phyloP scores from a whole-genome alignment of 2,888 invertebrate genomes.

The Cantharis lateralis region DNA sequence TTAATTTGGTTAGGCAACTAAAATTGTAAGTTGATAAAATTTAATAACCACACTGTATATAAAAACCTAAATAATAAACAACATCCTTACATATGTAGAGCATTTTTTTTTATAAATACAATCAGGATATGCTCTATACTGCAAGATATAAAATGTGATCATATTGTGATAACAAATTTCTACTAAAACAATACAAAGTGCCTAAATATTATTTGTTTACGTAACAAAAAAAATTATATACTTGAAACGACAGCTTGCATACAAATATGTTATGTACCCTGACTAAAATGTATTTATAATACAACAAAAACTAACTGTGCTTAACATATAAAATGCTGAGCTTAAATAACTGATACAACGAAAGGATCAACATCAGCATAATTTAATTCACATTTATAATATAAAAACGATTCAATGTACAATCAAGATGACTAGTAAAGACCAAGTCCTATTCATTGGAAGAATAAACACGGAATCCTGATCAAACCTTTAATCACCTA shows the following conservation, averaged over 20 bases:
- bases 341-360: slow-evolving; percentile 5
- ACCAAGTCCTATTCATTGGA: slow-evolving; percentile 46
- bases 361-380: slow-evolving; percentile 16
- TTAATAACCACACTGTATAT: slow-evolving; percentile 11
- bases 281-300: slow-evolving; percentile 40
- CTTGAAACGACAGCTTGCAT: slow-evolving; percentile 28
- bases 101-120: slow-evolving; percentile 30
- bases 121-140: slow-evolving; percentile 29
- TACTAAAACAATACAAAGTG: slow-evolving; percentile 12
- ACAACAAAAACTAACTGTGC: slow-evolving; percentile 40
- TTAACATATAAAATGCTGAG: slow-evolving; percentile 33
- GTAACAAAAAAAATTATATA: slow-evolving; percentile 20
- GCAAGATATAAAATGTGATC: slow-evolving; percentile 22
- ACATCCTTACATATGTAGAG: slow-evolving; percentile 34
- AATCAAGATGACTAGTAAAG: slow-evolving; percentile 56
- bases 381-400: slow-evolving; percentile 35
- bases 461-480: slow-evolving; percentile 39
- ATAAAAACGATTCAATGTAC: slow-evolving; percentile 54
- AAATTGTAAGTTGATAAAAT: neutral
- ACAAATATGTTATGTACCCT: slow-evolving; percentile 32
- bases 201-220: slow-evolving; percentile 8
- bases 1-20: neutral
- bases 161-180: slow-evolving; percentile 14
- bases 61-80: slow-evolving; percentile 37
- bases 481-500: slow-evolving; percentile 34